Evolutionary conservation across 2,888 invertebrate genomes (phyloP), one percentile per base, ranked within the genome.

Genomic region (Eristalis intricaria): DNA sequence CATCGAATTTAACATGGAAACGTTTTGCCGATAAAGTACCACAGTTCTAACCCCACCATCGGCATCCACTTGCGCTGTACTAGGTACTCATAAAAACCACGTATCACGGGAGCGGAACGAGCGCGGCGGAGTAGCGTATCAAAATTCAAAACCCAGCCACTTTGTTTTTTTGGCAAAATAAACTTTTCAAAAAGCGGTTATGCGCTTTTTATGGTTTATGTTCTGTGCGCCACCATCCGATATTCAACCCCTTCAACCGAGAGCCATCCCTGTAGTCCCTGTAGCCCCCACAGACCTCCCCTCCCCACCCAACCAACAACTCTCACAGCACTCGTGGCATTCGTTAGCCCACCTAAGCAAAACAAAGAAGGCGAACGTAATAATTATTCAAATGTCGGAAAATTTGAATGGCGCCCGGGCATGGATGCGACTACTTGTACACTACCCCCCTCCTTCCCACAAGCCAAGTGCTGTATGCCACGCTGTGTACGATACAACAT

Each of bases 131-230:
- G 19, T 56, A 35, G 64, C 63, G 71, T 79, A 87, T 83, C 83
- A 76, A 79, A 75, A 79, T 80, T 80, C 76, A 76, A 84, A 75
- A 71, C 79, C 73, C 58, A 29, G 63, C 70, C 76, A 84, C 76
- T 84, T 84, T 87, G 87, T 87, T 87, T 87, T 87, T 84, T 84
- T 87, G 76, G 69, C 71, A 87, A 79, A 87, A 84, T 76, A 87
- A 84, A 87, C 79, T 87, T 86, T 87, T 80, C 76, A 71, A 76
- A 87, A 84, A 79, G 83, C 64, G 60, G 71, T 80, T 87, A 84
- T 87, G 75, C 68, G 75, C 79, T 84, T 87, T 84, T 83, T 61
- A 79, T 71, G 75, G 63, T 73, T 61, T 81, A 32, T 50, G 60
- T 81, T 58, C 56, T 26, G 23, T 1, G 11, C 22, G 11, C 68